Evolutionary conservation across 2,888 invertebrate species (phyloP), one percentile per base, ranked within the genome.

Genomic region (Catocala nupta): DNA sequence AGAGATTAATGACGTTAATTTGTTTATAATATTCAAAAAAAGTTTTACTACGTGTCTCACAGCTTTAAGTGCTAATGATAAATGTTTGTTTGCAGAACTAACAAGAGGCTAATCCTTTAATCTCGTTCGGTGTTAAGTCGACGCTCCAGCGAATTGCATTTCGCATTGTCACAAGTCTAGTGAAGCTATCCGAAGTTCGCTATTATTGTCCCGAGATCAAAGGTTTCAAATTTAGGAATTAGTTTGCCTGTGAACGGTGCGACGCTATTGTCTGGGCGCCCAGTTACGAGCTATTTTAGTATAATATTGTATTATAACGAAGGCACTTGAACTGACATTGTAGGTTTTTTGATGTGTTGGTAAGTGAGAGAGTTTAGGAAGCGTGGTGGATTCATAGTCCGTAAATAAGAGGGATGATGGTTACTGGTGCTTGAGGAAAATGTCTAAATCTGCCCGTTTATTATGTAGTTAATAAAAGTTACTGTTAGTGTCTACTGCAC

Each of bases 11-110:
- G 11, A 39, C 16, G 16, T 10, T 11, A 12, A 16, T 39, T 39
- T 55, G 16, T 55, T 39, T 16, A n/a, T 48, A 6, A 55, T 16
- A 65, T 59, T 45, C 51, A 13, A 56, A 60, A 58, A 65, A 58
- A 34, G 63, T 71, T 61, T 7, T 49, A 45, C 51, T 33, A 55
- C 25, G 50, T 59, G 61, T 63, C 45, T 59, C 44, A 68, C 53
- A 61, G 45, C 39, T 58, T 45, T 55, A 60, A 67, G 57, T 16
- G 55, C 50, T 11, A 63, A 65, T 73, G 66, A 65, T 63, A 63
- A 71, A 75, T 68, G 75, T 66, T 75, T 73, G 73, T 73, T 73
- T 61, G 72, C 12, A n/a, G 52, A 64, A 75, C 62, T 73, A 71
- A 65, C 69, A 70, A 75, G 57, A 45, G 63, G 55, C 58, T 72